Evolutionary conservation across 2,888 invertebrate species (phyloP), one percentile per base, ranked within the genome.

Genomic region (Malacosoma neustria): DNA sequence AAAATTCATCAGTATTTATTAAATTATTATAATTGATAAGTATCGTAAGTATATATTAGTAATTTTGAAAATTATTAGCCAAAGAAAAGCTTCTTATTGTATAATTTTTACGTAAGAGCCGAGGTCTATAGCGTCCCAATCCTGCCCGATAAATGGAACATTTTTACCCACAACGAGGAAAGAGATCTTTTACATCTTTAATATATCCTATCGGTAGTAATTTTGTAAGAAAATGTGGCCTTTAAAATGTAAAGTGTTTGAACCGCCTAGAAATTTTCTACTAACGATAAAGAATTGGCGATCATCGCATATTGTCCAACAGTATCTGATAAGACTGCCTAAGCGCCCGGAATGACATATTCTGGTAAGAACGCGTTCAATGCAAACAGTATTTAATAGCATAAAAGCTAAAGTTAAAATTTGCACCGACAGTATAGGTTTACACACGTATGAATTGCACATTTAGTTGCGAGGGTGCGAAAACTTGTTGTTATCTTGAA

Each of bases 401-500:
- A n/a, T 2, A 6, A 0, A 7, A 0, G 1, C 11, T 50, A 70
- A 41, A 46, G 63, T 32, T 38, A 51, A 4, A 53, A 32, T 61
- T 37, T 42, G 22, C 11, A 33, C 14, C 15, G 11, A 13, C n/a
- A 15, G 32, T 37, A 14, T 37, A 57, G 61, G 66, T 75, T 79
- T 75, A 72, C 72, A 72, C 79, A 74, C 73, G 68, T 76, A 82
- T 84, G 82, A 82, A 82, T 79, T 79, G 77, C 82, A 74, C 82
- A 81, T 82, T 85, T 82, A 72, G 76, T 70, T 59, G 68, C 65
- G 81, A 84, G 84, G 82, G 85, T 81, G 84, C 75, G 85, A 85
- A 77, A 82, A 82, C 75, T 84, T 84, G 82, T 81, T 82, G 82
- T 82, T 86, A 86, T 86, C 85, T 82, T 61, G 65, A 75, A 79